Base-by-base conservation (phyloP, 1,140 invertebrate species). In the Drosophila mojavensis region DNA sequence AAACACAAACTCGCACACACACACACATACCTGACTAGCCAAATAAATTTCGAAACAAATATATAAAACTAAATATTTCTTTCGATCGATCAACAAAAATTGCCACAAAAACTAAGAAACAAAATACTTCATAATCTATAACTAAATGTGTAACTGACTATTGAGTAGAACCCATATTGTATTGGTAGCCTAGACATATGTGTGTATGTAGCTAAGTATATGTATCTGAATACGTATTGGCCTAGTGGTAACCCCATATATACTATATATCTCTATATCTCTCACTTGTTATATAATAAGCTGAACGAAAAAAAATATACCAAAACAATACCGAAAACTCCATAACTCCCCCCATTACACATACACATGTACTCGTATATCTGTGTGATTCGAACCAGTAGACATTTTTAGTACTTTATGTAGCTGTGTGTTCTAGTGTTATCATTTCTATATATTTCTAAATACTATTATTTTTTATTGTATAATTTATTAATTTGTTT, bases 371-470 rank as follows among this genome's bases (percentile, higher is more conserved):
- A 71, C 51, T 66, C 66, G 73, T 88, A 80, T 83, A 78, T 86
- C 64, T 78, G 77, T 88, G 83, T 88, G 77, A 88, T 88, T 88
- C 84, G 84, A 83, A 50, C 5, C 50, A 55, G 72, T 86, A 86
- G 79, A 4, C 53, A 56, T 65, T 58, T 45, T 59, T 71, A 68
- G 54, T 69, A 75, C 26, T 51, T 56, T 43, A 54, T 66, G 81
- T 86, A 85, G 83, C 70, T 78, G 17, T 71, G 33, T 60, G 36
- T 59, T 65, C 41, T 65, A 60, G 56, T 62, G 67, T 55, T 79
- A 60, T 78, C 45, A 56, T 53, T 39, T 65, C 17, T 47, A 15
- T 47, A 55, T 65, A 30, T 47, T 17, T 13, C 17, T 17, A 17
- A 50, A 41, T 30, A 30, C 5, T 30, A 30, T 30, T 30, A 30